Conservation (phyloP, 2,888 invertebrate species). For the Diarsia dahlii region DNA sequence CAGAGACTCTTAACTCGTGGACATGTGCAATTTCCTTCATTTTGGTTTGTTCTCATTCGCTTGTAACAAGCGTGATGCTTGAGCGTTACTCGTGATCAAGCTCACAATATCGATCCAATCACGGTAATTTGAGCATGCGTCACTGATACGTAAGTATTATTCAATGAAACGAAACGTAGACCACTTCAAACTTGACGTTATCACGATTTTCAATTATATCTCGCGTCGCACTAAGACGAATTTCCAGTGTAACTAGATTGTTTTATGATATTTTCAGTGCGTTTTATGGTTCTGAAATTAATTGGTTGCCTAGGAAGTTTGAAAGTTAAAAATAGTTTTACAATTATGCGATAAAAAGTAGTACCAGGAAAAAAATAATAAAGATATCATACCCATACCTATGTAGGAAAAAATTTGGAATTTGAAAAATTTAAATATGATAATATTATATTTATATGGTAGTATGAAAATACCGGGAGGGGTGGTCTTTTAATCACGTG, state of each 20-base stretch:
- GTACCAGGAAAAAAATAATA: background rate
- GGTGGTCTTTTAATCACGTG: too few relatives aligned
- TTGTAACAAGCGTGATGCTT: background rate
- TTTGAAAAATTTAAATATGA: too few relatives aligned
- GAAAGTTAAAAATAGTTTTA: background rate
- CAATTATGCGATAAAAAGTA: background rate
- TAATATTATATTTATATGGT: too few relatives aligned
- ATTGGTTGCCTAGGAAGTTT: background rate
- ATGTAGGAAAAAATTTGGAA: background rate
- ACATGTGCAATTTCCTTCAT: too few relatives aligned
- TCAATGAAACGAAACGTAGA: background rate
- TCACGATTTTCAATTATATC: background rate
- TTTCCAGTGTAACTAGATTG: background rate
- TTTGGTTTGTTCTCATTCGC: background rate
- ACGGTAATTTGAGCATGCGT: constrained; percentile 20
- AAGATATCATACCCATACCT: background rate
- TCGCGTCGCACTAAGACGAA: background rate
- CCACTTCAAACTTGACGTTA: background rate
- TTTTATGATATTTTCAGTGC: background rate
- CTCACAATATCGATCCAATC: background rate
- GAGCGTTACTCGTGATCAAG: background rate
- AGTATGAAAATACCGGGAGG: too few relatives aligned
- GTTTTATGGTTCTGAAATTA: constrained; percentile 7
- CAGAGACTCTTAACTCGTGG: too few relatives aligned
- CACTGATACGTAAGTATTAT: background rate